Base-by-base conservation (phyloP, 2,113 vertebrate species). In the Capra hircus region DNA sequence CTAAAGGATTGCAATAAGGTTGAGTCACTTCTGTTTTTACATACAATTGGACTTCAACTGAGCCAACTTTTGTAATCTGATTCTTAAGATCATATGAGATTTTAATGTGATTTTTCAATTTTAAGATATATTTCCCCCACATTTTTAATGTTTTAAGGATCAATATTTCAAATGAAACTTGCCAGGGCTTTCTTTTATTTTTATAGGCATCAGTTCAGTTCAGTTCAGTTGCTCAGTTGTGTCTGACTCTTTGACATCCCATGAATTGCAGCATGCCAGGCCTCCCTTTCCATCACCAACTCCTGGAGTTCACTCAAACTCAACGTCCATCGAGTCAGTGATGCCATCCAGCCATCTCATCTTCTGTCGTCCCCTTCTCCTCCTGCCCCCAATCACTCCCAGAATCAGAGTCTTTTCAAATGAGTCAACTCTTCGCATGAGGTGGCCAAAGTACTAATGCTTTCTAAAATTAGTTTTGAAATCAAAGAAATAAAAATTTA, bases 161-260 rank as follows among this genome's bases (percentile, higher is more conserved):
- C 59, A 93, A 94, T 77, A 93, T 67, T 57, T 90, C 40, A 77
- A 94, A 92, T 90, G 85, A 98, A 96, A 91, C 59, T 45, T 74
- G 28, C 12, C 21, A 25, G 36, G 43, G 48, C n/a, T 93, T 71
- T 89, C 27, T 95, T 82, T 96, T 36, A 10, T 59, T 78, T 77
- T 50, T 91, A 60, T 77, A 85, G 19, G 15, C 6, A 48, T 50
- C 48, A 50, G 48, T 50, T 50, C 48, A 50, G 48, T 50, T 50
- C 48, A 50, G 48, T 50, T 50, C 48, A 50, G 45, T 11, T 10
- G 11, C 48, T 50, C 12, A 50, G 48, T 13, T 13, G 48, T 50
- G 48, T 50, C 48, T 50, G 48, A 50, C 48, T 50, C 48, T 50
- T 50, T 50, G 48, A 50, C 12, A 50, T 11, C 48, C 48, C 2